A percentile compares a stretch with the other conserved stretches of the same genome.
Evolutionary conservation across 1,140 invertebrate genomes (phyloP).

Genomic region (Olivierus martensii): DNA sequence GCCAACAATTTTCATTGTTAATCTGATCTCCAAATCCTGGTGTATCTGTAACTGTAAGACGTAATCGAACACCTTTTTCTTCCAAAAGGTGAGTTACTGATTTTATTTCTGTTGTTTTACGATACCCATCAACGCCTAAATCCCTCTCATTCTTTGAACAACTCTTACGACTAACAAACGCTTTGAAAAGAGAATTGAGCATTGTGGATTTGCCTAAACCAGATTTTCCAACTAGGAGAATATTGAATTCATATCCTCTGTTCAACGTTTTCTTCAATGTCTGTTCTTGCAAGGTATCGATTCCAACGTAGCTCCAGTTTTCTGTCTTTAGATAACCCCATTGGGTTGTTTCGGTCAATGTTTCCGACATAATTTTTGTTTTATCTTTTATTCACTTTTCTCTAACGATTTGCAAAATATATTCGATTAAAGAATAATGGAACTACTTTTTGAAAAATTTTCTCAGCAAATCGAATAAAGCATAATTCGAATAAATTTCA

Average conservation of each 20-base stretch:
- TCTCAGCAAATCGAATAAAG: too few species aligned
- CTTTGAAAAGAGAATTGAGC: slow-evolving; percentile 35
- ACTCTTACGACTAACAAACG: slow-evolving; percentile 23
- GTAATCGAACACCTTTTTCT: slow-evolving; percentile 29
- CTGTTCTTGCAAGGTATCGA: slow-evolving; percentile 38
- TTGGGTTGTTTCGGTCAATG: slow-evolving; percentile 17
- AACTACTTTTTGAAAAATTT: too few species aligned
- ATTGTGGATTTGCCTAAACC: slow-evolving; percentile 36
- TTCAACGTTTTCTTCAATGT: slow-evolving; percentile 37
- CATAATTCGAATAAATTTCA: too few species aligned
- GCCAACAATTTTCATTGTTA: slow-evolving; percentile 38
- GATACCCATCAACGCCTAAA: too few species aligned
- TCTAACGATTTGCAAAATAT: too few species aligned
- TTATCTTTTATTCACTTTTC: too few species aligned
- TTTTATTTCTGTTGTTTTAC: too few species aligned
- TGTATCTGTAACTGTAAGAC: slow-evolving; percentile 42
- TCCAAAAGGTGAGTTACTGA: slow-evolving; percentile 31
- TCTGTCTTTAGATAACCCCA: slow-evolving; percentile 19
- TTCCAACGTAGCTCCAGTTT: slow-evolving; percentile 33
- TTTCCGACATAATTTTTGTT: slow-evolving; percentile 20
- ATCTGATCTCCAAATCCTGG: slow-evolving; percentile 46
- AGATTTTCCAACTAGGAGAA: slow-evolving; percentile 38
- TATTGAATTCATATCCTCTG: slow-evolving; percentile 38
- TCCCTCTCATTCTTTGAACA: slow-evolving; percentile 16
- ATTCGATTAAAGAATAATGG: too few species aligned